Conservation (phyloP, 2,113 vertebrate genomes). For the Thinocorus orbignyianus region DNA sequence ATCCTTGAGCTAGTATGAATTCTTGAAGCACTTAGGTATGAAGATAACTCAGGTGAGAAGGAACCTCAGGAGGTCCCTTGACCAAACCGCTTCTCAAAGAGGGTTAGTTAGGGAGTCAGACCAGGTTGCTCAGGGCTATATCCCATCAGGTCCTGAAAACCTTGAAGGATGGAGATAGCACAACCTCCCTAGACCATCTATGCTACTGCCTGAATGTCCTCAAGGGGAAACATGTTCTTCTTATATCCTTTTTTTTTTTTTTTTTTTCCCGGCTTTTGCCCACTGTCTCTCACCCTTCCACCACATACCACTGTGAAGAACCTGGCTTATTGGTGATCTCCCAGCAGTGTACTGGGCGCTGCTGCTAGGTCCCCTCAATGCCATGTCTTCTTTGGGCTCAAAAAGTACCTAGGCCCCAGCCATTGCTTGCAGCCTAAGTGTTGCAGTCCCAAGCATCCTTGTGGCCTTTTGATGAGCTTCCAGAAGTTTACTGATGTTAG, state of each 20-base stretch:
- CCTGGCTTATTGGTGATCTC: background rate
- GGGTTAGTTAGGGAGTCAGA: background rate
- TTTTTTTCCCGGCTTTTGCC: background rate
- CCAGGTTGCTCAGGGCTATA: background rate
- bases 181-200: background rate
- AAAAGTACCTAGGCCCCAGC: background rate
- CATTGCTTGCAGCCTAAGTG: background rate
- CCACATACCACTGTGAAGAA: background rate
- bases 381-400: background rate
- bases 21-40: background rate
- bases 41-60: background rate
- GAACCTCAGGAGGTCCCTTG: background rate
- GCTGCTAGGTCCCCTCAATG: fast-evolving
- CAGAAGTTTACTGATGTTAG: background rate
- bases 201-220: background rate
- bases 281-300: background rate
- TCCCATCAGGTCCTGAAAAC: fast-evolving
- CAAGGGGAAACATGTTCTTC: background rate
- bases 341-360: background rate
- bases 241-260: background rate
- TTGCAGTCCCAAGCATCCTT: background rate
- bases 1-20: background rate
- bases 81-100: background rate
- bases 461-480: background rate
- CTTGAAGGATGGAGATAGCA: background rate